These are phyloP conservation scores for Eustalomyia histrio DNA, from an alignment of 2,888 invertebrate species.

Conservation along the genomic window DNA sequence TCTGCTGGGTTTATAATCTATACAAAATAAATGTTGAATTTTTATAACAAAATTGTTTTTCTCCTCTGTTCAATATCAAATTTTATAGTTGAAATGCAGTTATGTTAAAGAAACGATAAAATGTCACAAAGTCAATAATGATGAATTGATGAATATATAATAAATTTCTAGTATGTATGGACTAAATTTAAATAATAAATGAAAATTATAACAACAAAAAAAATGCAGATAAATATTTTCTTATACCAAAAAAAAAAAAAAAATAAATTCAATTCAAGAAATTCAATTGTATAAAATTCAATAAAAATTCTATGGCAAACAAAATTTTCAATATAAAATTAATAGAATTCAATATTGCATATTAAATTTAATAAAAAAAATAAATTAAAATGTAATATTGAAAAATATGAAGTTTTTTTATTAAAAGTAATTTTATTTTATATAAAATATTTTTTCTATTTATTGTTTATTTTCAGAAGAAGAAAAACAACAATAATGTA, in stretches of 20 bases:
- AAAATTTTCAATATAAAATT: background rate
- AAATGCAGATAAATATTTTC: background rate
- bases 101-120: slow-evolving; percentile 59
- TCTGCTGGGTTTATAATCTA: background rate
- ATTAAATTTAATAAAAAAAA: background rate
- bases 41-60: slow-evolving; percentile 12
- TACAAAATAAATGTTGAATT: background rate
- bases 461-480: no score
- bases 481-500: no score
- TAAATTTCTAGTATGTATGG: slow-evolving; percentile 25
- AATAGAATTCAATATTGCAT: background rate
- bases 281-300: slow-evolving; percentile 1
- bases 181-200: slow-evolving; percentile 49
- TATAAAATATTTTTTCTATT: no score
- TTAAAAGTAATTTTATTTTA: no score
- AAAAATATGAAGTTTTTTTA: no score
- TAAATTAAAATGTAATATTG: no score
- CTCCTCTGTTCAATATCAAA: slow-evolving; percentile 12
- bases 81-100: slow-evolving; percentile 55
- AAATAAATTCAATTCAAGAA: background rate
- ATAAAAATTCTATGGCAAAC: slow-evolving; percentile 2
- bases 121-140: slow-evolving; percentile 63
- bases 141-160: slow-evolving; percentile 52
- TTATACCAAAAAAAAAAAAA: background rate
- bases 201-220: slow-evolving; percentile 17